Evolutionary conservation across 1,140 invertebrate species (phyloP).

Genomic region (Atopsyche davidsoni): DNA sequence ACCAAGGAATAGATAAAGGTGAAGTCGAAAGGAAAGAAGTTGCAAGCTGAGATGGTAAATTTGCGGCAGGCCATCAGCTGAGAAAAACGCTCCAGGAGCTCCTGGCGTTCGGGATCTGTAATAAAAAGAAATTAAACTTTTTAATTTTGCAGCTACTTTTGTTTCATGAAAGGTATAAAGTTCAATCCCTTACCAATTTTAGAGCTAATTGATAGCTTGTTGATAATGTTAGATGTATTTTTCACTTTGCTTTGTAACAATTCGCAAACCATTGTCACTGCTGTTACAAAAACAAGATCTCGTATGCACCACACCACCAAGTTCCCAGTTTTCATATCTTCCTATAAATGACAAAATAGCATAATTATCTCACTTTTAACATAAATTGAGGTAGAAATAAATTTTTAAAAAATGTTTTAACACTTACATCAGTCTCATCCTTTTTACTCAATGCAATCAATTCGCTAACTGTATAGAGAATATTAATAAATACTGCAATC

Average conservation of each 20-base stretch:
- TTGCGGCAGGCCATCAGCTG: constrained; percentile 25
- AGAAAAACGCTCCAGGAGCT: constrained; percentile 25
- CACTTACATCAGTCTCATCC: constrained; percentile 10
- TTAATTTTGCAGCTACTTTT: neutral
- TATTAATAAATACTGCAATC: constrained; percentile 23
- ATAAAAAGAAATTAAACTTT: constrained; percentile 7
- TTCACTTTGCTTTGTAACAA: constrained; percentile 20
- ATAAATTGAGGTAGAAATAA: neutral
- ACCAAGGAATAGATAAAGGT: constrained; percentile 28
- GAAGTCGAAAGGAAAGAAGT: constrained; percentile 28
- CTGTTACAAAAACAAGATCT: constrained; percentile 19
- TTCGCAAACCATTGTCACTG: constrained; percentile 21
- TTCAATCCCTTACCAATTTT: constrained; percentile 19
- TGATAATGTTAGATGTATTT: constrained; percentile 25
- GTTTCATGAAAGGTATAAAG: neutral
- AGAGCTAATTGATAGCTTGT: constrained; percentile 25
- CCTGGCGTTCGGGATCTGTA: constrained; percentile 23
- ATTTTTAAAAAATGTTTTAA: constrained; percentile 1
- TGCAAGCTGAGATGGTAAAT: constrained; percentile 26
- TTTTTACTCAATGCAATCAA: constrained; percentile 14
- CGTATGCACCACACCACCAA: constrained; percentile 20
- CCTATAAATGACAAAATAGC: constrained; percentile 8
- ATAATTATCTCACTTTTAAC: neutral
- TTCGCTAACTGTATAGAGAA: constrained; percentile 22
- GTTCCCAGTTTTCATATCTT: constrained; percentile 5